Conservation (phyloP, 2,113 vertebrate species). For the Podiceps cristatus region DNA sequence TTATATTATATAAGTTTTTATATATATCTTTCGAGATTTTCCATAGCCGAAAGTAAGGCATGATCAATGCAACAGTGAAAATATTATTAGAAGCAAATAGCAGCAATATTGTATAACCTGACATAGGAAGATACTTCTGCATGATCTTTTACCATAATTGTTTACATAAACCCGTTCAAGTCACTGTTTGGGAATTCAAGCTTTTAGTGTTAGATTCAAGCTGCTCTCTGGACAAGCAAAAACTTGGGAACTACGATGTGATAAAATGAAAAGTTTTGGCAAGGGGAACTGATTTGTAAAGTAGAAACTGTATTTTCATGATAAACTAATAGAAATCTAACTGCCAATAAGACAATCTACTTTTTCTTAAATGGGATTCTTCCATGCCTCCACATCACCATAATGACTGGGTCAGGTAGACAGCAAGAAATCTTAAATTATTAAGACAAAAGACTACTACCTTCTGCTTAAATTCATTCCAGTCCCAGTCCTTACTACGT, state of each 20-base stretch:
- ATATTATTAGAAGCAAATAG: neutral
- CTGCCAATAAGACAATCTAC: neutral
- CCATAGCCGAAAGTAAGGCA: neutral
- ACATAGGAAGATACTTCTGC: neutral
- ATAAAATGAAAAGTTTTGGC: neutral
- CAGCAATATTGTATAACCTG: neutral
- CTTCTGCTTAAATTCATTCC: neutral
- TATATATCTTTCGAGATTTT: neutral
- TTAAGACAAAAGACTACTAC: neutral
- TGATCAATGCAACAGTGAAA: neutral
- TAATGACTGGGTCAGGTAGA: neutral
- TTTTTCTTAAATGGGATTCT: neutral
- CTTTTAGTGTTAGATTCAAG: neutral
- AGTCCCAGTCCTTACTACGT: neutral
- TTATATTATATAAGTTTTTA: too few species aligned
- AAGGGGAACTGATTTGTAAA: neutral
- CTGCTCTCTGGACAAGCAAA: neutral
- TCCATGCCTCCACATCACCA: neutral
- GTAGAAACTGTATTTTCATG: neutral
- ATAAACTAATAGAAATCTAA: neutral
- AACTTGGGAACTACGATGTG: neutral
- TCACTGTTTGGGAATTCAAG: neutral
- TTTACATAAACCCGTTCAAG: neutral
- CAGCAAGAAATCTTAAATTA: neutral
- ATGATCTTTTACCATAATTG: neutral